Conservation (phyloP, 2,113 vertebrate genomes). For the Falcunculus frontatus region DNA sequence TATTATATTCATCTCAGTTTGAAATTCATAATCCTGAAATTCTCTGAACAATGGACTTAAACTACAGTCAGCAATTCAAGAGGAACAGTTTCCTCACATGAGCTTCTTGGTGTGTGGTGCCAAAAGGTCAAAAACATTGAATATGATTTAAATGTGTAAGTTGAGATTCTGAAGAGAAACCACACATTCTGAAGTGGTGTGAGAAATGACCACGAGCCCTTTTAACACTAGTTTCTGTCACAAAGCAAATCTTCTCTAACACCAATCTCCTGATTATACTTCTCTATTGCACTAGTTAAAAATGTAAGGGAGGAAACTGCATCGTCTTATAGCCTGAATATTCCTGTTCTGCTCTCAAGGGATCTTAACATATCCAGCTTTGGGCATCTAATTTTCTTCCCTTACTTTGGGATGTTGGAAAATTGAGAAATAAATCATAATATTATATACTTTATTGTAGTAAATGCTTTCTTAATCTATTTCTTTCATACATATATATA, state of each 20-base stretch:
- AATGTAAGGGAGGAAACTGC: slow-evolving; percentile 4
- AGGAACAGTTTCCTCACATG: slow-evolving; percentile 66
- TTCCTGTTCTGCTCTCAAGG: neutral
- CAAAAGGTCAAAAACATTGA: slow-evolving; percentile 70
- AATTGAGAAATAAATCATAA: neutral
- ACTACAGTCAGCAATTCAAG: slow-evolving; percentile 68
- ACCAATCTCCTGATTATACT: slow-evolving; percentile 35
- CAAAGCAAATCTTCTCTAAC: slow-evolving; percentile 36
- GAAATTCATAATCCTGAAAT: slow-evolving; percentile 63
- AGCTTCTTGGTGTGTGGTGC: slow-evolving; percentile 59
- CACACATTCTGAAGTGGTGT: slow-evolving; percentile 52
- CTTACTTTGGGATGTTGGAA: neutral
- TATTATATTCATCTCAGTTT: neutral
- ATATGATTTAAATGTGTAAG: slow-evolving; percentile 73
- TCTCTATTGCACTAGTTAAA: slow-evolving; percentile 32
- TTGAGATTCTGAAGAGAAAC: slow-evolving; percentile 48
- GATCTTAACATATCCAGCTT: neutral
- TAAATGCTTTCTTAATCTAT: neutral
- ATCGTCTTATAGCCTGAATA: neutral
- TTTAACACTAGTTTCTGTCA: slow-evolving; percentile 57
- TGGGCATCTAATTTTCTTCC: neutral
- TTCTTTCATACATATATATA: neutral
- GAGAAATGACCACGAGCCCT: slow-evolving; percentile 64
- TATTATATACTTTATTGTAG: neutral
- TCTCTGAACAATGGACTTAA: slow-evolving; percentile 59